phyloP scores from a whole-genome alignment of 1,140 invertebrate genomes.

The Mylabris phalerata region DNA sequence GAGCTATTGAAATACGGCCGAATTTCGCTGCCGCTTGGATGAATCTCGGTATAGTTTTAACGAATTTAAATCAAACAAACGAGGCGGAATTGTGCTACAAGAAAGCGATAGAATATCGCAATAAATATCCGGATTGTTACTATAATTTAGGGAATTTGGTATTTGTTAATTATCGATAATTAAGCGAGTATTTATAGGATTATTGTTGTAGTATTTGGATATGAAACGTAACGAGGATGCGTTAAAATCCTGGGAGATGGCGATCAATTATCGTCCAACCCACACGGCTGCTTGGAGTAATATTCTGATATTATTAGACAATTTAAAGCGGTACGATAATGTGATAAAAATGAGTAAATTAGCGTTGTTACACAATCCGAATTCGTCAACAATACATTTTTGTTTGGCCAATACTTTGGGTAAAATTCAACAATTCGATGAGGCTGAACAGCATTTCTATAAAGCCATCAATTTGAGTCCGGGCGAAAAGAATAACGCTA shows the following conservation, averaged over 20 bases:
- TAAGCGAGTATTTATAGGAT: constrained; percentile 14
- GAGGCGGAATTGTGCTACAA: constrained; percentile 75
- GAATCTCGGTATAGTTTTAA: constrained; percentile 91
- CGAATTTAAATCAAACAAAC: constrained; percentile 60
- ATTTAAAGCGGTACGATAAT: constrained; percentile 60
- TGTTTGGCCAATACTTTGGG: constrained; percentile 84
- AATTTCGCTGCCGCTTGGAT: constrained; percentile 96
- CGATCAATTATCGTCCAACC: constrained; percentile 66
- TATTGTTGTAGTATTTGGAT: constrained; percentile 50
- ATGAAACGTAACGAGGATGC: constrained; percentile 49
- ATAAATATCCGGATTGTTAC: constrained; percentile 84
- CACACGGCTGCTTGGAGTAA: constrained; percentile 89
- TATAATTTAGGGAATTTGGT: constrained; percentile 93
- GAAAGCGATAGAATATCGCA: constrained; percentile 66
- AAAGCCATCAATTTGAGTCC: constrained; percentile 64
- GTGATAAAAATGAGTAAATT: constrained; percentile 61
- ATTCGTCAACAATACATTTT: constrained; percentile 72
- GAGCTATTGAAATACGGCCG: constrained; percentile 65
- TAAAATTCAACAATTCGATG: constrained; percentile 65
- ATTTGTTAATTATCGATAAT: constrained; percentile 34
- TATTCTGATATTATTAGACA: constrained; percentile 80
- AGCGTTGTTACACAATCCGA: constrained; percentile 61
- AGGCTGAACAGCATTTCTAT: constrained; percentile 76
- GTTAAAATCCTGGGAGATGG: constrained; percentile 68
- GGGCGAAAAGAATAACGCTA: constrained; percentile 46